Evolutionary conservation across 23 tunicate species (phyloP).

Genomic region (Ciona savignyi): DNA sequence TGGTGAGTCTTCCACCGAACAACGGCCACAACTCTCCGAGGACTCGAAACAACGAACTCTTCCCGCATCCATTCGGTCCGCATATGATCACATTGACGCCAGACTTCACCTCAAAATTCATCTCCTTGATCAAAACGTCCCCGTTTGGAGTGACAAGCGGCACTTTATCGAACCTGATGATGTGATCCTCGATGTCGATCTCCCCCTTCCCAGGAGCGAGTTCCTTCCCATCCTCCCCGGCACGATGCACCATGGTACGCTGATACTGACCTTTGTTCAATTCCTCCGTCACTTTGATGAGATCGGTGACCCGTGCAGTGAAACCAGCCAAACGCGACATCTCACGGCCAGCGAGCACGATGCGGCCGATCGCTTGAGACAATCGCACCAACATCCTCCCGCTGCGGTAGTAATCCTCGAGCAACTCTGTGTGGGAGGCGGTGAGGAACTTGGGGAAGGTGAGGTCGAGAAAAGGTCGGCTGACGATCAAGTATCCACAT

Average conservation of each 20-base stretch:
- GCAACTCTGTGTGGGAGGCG: slow-evolving; percentile 61
- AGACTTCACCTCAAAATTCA: slow-evolving; percentile 66
- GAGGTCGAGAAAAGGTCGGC: slow-evolving; percentile 80
- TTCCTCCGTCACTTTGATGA: slow-evolving; percentile 81
- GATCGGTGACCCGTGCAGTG: slow-evolving; percentile 74
- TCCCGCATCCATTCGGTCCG: slow-evolving; percentile 95
- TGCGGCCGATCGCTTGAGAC: slow-evolving; percentile 91
- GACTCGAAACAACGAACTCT: slow-evolving; percentile 86
- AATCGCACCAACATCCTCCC: slow-evolving; percentile 89
- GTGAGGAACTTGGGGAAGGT: slow-evolving; percentile 38
- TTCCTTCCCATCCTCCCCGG: not conserved
- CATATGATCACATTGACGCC: slow-evolving; percentile 83
- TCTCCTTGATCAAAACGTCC: slow-evolving; percentile 65
- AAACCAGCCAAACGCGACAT: slow-evolving; percentile 94
- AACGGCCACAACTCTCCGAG: slow-evolving; percentile 94
- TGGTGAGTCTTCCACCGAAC: slow-evolving; percentile 81
- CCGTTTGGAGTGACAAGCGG: slow-evolving; percentile 93
- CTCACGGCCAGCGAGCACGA: slow-evolving; percentile 90
- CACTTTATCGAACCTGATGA: slow-evolving; percentile 74
- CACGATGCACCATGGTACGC: slow-evolving; percentile 69
- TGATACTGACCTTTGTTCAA: slow-evolving; percentile 66
- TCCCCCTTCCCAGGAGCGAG: slow-evolving; percentile 58
- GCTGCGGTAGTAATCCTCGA: slow-evolving; percentile 85
- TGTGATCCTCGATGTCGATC: slow-evolving; percentile 39
- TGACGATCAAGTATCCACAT: slow-evolving; percentile 82